Conservation (phyloP, 2,797 vertebrate species). For the Urophycis tenuis region DNA sequence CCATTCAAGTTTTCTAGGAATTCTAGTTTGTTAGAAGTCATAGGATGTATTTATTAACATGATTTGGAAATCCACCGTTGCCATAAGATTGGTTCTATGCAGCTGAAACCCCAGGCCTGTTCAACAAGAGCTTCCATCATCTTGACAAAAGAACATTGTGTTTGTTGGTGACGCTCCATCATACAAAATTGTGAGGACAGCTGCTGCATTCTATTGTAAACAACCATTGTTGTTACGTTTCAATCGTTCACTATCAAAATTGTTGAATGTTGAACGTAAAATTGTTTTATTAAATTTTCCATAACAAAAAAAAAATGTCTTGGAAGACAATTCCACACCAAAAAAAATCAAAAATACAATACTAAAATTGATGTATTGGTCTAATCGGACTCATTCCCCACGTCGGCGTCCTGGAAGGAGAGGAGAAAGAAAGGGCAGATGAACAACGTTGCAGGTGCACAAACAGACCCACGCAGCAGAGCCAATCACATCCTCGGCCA, state of each 20-base stretch:
- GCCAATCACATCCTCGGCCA: too few species aligned
- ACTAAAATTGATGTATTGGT: not conserved
- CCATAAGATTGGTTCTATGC: not conserved
- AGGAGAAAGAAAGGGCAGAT: constrained; percentile 4
- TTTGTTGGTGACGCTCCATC: not conserved
- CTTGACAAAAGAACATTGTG: not conserved
- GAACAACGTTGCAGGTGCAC: not conserved
- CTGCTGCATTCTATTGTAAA: not conserved
- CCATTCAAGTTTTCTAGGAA: not conserved
- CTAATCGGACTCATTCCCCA: constrained; percentile 64
- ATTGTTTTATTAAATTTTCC: too few species aligned
- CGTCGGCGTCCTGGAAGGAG: constrained; percentile 58
- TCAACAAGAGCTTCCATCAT: not conserved
- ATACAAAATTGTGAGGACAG: not conserved
- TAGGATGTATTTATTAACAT: not conserved
- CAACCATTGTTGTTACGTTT: too few species aligned
- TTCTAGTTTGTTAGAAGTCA: not conserved
- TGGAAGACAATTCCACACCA: too few species aligned
- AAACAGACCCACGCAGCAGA: too few species aligned
- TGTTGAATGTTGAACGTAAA: too few species aligned
- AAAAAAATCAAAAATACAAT: constrained; percentile 50
- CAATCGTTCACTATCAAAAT: too few species aligned
- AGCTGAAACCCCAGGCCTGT: not conserved
- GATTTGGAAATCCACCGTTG: not conserved
- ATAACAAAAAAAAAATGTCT: too few species aligned